A percentile compares a stretch with the other conserved stretches of the same genome.
Evolutionary conservation across 2,113 vertebrate genomes (phyloP).

Genomic region (Hemichromis elongatus): DNA sequence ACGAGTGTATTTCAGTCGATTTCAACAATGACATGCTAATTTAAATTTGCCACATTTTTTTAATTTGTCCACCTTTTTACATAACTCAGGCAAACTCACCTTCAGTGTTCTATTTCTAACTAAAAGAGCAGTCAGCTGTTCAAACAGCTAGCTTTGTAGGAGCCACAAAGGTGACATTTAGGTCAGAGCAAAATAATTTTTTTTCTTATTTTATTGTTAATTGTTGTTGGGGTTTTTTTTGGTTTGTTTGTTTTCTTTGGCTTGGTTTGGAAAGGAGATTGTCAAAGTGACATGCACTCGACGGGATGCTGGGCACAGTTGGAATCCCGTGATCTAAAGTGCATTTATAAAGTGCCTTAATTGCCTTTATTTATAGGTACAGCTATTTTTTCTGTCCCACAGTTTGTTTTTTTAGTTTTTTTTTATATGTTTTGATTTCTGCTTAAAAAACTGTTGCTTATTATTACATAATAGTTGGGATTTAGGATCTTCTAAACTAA

Average conservation of each 20-base stretch:
- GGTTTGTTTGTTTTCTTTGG: not conserved
- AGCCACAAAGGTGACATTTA: not conserved
- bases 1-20: too few relatives aligned
- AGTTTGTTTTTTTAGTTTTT: not conserved
- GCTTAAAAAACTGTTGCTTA: not conserved
- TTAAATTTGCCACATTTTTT: not conserved
- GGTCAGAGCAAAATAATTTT: not conserved
- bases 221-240: not conserved
- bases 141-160: not conserved
- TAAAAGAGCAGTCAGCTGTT: not conserved
- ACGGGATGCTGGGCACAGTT: not conserved
- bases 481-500: not conserved
- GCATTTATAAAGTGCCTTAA: not conserved
- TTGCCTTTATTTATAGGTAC: not conserved
- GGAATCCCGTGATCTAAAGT: not conserved
- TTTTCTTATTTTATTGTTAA: not conserved
- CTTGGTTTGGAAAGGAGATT: not conserved
- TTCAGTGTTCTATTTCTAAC: not conserved
- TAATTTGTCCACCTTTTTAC: not conserved
- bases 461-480: not conserved
- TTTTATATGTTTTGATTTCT: not conserved
- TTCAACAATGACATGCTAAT: not conserved
- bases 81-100: not conserved
- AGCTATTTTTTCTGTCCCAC: not conserved
- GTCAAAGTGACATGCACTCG: not conserved